Evolutionary conservation across 2,888 invertebrate species (phyloP).

Genomic region (Ichneumon xanthorius): DNA sequence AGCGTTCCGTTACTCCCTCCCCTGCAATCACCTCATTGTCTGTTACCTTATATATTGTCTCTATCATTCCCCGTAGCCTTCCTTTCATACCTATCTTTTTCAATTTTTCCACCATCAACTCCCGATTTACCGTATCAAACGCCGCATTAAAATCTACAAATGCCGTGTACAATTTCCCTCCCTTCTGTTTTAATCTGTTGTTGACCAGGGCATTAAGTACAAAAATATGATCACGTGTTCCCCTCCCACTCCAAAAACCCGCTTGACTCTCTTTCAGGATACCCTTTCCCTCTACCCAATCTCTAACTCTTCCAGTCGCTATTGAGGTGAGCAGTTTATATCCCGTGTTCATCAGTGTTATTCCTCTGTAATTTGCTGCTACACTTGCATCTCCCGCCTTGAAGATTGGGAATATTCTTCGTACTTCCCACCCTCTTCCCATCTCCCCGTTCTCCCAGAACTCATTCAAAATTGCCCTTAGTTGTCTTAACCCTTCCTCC

Average conservation of each 20-base stretch:
- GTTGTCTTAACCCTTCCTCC: not conserved
- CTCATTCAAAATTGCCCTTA: not conserved
- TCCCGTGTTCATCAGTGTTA: not conserved
- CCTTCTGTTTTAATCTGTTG: not conserved
- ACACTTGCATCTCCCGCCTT: slow-evolving; percentile 8
- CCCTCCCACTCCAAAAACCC: slow-evolving; percentile 12
- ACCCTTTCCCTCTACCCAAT: not conserved
- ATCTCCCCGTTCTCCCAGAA: slow-evolving; percentile 5
- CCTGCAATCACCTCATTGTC: slow-evolving; percentile 32
- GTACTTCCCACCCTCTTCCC: not conserved
- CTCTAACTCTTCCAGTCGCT: not conserved
- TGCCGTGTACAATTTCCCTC: slow-evolving; percentile 1
- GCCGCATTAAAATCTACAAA: slow-evolving; percentile 11
- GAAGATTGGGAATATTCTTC: slow-evolving; percentile 11
- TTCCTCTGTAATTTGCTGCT: slow-evolving; percentile 11
- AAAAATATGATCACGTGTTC: slow-evolving; percentile 17
- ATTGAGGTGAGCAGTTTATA: slow-evolving; percentile 6
- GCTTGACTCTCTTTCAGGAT: not conserved
- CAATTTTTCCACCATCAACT: not conserved
- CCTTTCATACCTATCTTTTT: not conserved
- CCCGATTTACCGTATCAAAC: not conserved
- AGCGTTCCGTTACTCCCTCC: slow-evolving; percentile 21
- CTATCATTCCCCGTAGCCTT: not conserved
- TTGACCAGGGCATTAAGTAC: not conserved
- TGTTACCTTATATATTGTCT: slow-evolving; percentile 7